Base-by-base conservation (phyloP, 64 coral and sea anemone species). In the Dendronephthya gigantea region DNA sequence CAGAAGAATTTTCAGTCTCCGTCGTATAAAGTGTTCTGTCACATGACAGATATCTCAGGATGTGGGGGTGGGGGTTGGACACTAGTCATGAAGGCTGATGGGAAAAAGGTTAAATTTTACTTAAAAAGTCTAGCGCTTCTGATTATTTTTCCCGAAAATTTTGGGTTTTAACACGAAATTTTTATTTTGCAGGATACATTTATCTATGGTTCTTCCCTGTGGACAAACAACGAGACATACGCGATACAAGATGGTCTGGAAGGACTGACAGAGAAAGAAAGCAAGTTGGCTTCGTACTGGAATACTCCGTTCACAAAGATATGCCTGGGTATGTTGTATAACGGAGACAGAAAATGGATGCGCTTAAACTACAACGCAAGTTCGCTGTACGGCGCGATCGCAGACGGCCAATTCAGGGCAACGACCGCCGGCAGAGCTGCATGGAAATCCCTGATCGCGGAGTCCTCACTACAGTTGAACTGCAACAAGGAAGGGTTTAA, bases 211-310 rank as follows among this genome's bases (percentile, higher is more conserved):
- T 45, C 88, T 12, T 0, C 40, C 0, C 39, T 75, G 16, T 90
- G 88, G 88, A 84, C 31, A 25, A 48, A 90, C 82, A 90, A 74
- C 4, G 27, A 84, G 14, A 50, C 40, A 30, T 90, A 69, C 41
- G 83, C 56, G 1, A 22, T 34, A 56, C 35, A 19, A 47, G 82
- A 52, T 25, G 88, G 88, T 0, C 22, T 83, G 68, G 62, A 81
- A 50, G 88, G 88, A 48, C 66, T 90, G 8, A 59, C 52, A 38
- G 1, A 39, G 10, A 39, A 70, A 25, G 88, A 90, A 50, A 90
- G 76, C 38, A 90, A 90, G 68, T 52, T 90, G 65, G 41, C 82
- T 7, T 59, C 65, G 23, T 90, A 84, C 58, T 90, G 88, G 88
- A 90, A 84, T 39, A 83, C 37, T 22, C 28, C 88, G 35, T 90